Percentiles rank a stretch among this genome's conserved stretches.
Conservation (phyloP, 2,888 invertebrate genomes). For the Halictus ligatus region DNA sequence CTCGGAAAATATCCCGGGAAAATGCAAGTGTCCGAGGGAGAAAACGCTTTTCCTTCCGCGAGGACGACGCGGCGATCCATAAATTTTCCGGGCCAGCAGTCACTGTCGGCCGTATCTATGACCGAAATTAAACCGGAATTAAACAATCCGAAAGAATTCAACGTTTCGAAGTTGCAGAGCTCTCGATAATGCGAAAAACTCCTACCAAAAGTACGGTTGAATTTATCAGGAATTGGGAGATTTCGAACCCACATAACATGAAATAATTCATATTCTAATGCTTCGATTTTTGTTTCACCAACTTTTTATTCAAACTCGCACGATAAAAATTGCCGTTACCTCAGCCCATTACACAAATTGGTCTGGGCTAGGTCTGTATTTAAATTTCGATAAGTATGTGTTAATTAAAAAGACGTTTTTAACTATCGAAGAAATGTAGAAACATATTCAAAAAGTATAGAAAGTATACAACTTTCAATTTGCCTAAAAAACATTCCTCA, state of each 20-base stretch:
- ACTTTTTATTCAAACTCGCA: neutral
- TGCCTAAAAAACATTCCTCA: too few species aligned
- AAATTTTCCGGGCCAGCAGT: neutral
- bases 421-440: too few species aligned
- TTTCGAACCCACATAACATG: too few species aligned
- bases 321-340: neutral
- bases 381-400: too few species aligned
- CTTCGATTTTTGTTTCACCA: neutral
- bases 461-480: too few species aligned
- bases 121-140: neutral
- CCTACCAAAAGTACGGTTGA: neutral
- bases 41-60: neutral
- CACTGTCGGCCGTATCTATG: neutral
- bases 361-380: too few species aligned
- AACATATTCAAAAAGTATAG: too few species aligned
- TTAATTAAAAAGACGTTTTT: too few species aligned
- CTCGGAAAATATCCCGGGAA: constrained; percentile 3
- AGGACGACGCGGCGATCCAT: neutral
- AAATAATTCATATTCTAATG: neutral
- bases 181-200: neutral
- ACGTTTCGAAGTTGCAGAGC: neutral
- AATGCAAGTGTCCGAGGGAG: neutral
- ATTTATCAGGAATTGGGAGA: neutral
- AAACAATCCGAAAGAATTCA: neutral
- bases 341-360: too few species aligned